Evolutionary conservation across 2,113 vertebrate species (phyloP).

Genomic region (Leiothrix lutea): DNA sequence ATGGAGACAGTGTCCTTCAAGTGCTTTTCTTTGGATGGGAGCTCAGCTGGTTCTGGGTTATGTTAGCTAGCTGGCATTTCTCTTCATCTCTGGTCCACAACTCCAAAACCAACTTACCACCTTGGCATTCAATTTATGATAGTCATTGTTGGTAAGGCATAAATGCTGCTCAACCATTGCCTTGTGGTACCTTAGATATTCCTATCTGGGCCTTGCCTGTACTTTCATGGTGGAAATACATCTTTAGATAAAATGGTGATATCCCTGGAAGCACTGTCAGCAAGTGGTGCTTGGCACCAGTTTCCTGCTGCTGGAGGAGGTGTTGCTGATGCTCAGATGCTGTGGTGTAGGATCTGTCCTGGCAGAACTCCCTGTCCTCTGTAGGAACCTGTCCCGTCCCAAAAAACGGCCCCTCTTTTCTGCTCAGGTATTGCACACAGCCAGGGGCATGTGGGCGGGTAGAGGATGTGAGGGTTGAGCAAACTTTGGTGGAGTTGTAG

Average conservation of each 20-base stretch:
- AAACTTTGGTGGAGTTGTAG: neutral
- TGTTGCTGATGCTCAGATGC: neutral
- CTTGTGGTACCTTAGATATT: neutral
- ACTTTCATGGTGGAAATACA: neutral
- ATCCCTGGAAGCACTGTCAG: neutral
- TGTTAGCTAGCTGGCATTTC: neutral
- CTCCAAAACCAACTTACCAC: neutral
- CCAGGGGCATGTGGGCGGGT: accelerated
- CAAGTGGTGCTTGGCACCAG: neutral
- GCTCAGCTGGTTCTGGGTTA: neutral
- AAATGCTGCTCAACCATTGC: neutral
- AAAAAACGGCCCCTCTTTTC: neutral
- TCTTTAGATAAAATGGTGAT: neutral
- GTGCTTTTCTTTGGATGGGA: neutral
- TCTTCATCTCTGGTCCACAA: neutral
- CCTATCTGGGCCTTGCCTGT: neutral
- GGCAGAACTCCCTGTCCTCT: neutral
- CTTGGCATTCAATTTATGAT: neutral
- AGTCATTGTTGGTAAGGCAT: neutral
- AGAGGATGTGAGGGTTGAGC: neutral
- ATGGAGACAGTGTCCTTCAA: neutral
- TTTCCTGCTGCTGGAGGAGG: neutral
- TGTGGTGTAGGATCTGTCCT: neutral
- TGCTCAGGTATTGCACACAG: neutral
- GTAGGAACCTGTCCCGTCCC: neutral